These are phyloP conservation scores for Hirtodrosophila histrioides DNA, from an alignment of 2,888 invertebrate species.

Conservation along the genomic window DNA sequence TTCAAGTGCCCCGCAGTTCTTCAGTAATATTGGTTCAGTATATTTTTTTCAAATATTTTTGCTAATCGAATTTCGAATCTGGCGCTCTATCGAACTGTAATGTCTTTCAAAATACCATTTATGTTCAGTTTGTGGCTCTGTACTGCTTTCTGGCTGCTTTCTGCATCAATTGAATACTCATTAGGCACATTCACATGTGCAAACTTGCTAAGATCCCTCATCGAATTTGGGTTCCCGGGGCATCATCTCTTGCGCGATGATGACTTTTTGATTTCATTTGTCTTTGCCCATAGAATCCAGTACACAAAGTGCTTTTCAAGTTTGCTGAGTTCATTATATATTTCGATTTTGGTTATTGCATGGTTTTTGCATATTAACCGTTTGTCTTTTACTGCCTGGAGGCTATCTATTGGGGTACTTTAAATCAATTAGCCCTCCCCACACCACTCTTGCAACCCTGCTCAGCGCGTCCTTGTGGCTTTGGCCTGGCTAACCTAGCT, in stretches of 20 bases:
- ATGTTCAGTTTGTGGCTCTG: constrained; percentile 36
- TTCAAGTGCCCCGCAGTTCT: constrained; percentile 73
- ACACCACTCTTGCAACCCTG: no score
- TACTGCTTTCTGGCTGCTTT: constrained; percentile 62
- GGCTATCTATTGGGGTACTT: constrained; percentile 9
- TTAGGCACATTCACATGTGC: constrained; percentile 73
- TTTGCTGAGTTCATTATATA: constrained; percentile 26
- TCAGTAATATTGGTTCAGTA: constrained; percentile 38
- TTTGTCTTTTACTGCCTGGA: constrained; percentile 4
- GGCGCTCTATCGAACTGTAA: constrained; percentile 56
- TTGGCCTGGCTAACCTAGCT: constrained; percentile 29
- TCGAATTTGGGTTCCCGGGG: constrained; percentile 24
- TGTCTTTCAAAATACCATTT: constrained; percentile 67
- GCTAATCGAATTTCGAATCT: constrained; percentile 69
- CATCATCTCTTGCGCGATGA: constrained; percentile 55
- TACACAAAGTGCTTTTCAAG: constrained; percentile 51
- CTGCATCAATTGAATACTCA: constrained; percentile 77
- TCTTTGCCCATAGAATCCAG: constrained; percentile 35
- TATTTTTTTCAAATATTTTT: constrained; percentile 25
- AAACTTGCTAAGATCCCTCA: constrained; percentile 29
- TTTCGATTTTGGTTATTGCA: constrained; percentile 25
- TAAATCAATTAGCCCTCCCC: constrained; percentile 13
- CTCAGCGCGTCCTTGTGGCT: constrained; percentile 12
- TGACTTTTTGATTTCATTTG: constrained; percentile 70
- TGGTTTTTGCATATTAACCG: constrained; percentile 5